Evolutionary conservation across 1,140 invertebrate species (phyloP).

Genomic region (Akabosia matsudoensis): DNA sequence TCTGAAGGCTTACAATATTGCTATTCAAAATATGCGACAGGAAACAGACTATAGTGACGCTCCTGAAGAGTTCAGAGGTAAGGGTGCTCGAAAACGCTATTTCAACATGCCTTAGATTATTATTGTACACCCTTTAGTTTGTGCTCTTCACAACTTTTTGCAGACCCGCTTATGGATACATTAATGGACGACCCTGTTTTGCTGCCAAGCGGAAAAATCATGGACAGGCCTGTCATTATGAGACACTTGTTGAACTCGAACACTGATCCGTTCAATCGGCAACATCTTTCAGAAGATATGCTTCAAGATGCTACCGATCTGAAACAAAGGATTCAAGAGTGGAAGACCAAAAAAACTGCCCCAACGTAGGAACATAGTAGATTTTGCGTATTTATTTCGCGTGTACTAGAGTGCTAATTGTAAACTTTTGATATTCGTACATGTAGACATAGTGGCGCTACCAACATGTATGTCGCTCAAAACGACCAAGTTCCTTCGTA

Average conservation of each 20-base stretch:
- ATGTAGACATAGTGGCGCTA: not conserved
- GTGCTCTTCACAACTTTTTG: not conserved
- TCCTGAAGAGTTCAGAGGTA: conserved; percentile 89
- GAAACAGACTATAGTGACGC: conserved; percentile 92
- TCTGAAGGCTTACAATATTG: conserved; percentile 67
- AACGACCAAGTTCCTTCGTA: conserved; percentile 10
- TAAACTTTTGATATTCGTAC: not conserved
- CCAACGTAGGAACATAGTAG: not conserved
- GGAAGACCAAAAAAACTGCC: conserved; percentile 65
- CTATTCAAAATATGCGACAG: conserved; percentile 76
- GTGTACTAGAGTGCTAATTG: not conserved
- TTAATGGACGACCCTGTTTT: conserved; percentile 94
- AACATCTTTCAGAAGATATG: conserved; percentile 85
- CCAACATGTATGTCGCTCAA: not conserved
- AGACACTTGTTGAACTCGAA: conserved; percentile 91
- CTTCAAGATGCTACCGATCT: conserved; percentile 68
- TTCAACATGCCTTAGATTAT: not conserved
- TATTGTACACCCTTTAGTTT: conserved; percentile 2
- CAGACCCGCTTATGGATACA: conserved; percentile 96
- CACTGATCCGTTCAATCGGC: conserved; percentile 95
- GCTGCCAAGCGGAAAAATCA: conserved; percentile 88
- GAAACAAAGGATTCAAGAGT: conserved; percentile 71
- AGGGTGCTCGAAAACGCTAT: not conserved
- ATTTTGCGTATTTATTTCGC: not conserved
- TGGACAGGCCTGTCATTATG: conserved; percentile 91